phyloP scores from a whole-genome alignment of 2,888 invertebrate genomes.

The Andrena trimmerana region DNA sequence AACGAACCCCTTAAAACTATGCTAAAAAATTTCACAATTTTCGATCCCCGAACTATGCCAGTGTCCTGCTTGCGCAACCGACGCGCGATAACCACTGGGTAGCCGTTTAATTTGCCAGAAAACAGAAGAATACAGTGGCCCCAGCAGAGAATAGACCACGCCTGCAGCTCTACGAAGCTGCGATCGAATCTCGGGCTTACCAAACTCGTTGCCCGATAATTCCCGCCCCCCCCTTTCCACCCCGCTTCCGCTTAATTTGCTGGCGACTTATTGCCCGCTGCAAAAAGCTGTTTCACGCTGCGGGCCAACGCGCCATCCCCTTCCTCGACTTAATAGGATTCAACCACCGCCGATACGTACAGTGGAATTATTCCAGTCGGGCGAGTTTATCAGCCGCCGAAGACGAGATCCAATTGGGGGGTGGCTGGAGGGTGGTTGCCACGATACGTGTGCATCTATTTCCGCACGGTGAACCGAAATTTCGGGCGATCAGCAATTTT shows the following conservation, averaged over 20 bases:
- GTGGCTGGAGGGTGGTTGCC: neutral
- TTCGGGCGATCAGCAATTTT: slow-evolving; percentile 32
- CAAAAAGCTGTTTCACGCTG: slow-evolving; percentile 61
- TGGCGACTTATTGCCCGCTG: slow-evolving; percentile 60
- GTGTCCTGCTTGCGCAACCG: neutral
- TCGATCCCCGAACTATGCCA: neutral
- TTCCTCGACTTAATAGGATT: slow-evolving; percentile 54
- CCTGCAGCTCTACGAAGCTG: neutral
- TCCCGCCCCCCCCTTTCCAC: slow-evolving; percentile 6
- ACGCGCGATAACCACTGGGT: neutral
- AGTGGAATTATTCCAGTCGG: slow-evolving; percentile 55
- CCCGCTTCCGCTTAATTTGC: slow-evolving; percentile 63
- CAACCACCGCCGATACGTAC: slow-evolving; percentile 62
- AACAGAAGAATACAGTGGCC: slow-evolving; percentile 20
- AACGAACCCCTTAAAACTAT: neutral
- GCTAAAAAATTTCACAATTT: neutral
- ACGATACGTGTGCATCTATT: slow-evolving; percentile 33
- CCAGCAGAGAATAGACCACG: slow-evolving; percentile 2
- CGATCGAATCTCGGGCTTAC: slow-evolving; percentile 63
- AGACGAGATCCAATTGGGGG: slow-evolving; percentile 54
- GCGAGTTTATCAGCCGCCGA: slow-evolving; percentile 57
- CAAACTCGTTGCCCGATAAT: slow-evolving; percentile 61
- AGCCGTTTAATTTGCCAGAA: slow-evolving; percentile 24
- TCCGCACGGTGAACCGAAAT: slow-evolving; percentile 29
- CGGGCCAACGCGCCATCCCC: neutral